phyloP scores from a whole-genome alignment of 2,888 invertebrate species.

The Clusia tigrina region DNA sequence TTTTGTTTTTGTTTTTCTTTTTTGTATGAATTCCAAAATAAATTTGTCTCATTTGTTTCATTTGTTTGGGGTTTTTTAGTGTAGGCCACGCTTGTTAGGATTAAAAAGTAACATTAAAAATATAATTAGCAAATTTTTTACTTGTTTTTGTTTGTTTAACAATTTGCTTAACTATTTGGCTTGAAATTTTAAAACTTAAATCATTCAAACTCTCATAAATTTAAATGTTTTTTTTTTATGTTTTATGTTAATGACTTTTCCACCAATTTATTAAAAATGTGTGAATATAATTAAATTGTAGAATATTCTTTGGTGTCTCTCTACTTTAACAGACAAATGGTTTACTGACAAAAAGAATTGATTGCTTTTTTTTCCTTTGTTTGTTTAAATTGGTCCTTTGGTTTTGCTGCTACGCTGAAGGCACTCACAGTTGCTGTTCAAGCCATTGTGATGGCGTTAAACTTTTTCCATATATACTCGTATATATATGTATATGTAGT shows the following conservation, averaged over 20 bases:
- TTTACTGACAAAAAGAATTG: constrained; percentile 26
- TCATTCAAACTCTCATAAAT: background rate
- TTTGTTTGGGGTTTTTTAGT: too few species aligned
- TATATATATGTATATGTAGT: constrained; percentile 27
- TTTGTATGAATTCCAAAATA: constrained; percentile 17
- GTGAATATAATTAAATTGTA: constrained; percentile 50
- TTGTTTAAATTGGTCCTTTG: constrained; percentile 56
- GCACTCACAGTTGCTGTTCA: constrained; percentile 37
- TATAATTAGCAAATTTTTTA: constrained; percentile 8
- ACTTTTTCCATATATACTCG: constrained; percentile 35
- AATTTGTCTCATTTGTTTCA: constrained; percentile 19
- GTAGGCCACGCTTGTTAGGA: too few species aligned
- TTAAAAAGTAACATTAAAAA: too few species aligned
- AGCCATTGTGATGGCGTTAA: too few species aligned
- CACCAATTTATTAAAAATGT: constrained; percentile 38
- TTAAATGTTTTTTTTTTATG: background rate
- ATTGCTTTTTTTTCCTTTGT: constrained; percentile 27
- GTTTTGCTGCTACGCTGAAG: constrained; percentile 52
- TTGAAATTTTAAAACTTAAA: constrained; percentile 46
- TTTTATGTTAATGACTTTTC: background rate
- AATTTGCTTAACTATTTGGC: constrained; percentile 57
- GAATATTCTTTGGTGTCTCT: constrained; percentile 45
- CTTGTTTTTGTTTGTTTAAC: constrained; percentile 22
- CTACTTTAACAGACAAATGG: constrained; percentile 28
- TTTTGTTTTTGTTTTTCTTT: constrained; percentile 28